Percentiles rank a stretch among this genome's conserved stretches.
Conservation (phyloP, 2,797 vertebrate species). For the Pelobates cultripes region DNA sequence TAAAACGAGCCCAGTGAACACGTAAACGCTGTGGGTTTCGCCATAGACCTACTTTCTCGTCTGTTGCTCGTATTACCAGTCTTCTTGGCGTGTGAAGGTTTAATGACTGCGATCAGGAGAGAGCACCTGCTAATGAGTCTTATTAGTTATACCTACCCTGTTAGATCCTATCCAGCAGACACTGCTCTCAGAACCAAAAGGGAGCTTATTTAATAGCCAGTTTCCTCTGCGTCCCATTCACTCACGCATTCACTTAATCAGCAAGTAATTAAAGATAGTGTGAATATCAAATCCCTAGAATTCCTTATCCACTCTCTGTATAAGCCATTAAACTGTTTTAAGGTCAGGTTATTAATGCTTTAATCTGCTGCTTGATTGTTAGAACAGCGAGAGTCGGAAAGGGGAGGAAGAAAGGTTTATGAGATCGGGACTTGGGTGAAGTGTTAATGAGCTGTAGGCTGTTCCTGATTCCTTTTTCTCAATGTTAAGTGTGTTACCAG, state of each 20-base stretch:
- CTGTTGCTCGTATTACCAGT: background rate
- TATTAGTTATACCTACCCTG: background rate
- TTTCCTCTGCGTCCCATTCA: slow-evolving; percentile 2
- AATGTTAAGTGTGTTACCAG: too few species aligned
- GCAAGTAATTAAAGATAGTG: slow-evolving; percentile 33
- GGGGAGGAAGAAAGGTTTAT: background rate
- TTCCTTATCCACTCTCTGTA: slow-evolving; percentile 12
- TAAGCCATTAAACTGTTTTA: slow-evolving; percentile 44
- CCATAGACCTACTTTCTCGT: background rate
- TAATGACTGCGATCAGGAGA: background rate
- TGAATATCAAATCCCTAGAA: slow-evolving; percentile 10
- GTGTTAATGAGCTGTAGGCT: too few species aligned
- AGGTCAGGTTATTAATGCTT: slow-evolving; percentile 30
- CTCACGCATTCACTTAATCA: slow-evolving; percentile 10
- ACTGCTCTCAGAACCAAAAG: background rate
- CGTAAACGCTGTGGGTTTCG: too few species aligned
- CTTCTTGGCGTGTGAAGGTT: background rate
- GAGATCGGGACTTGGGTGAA: too few species aligned
- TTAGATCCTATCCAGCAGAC: background rate
- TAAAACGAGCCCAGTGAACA: too few species aligned
- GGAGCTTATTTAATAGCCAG: slow-evolving; percentile 3
- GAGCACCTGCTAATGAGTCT: background rate
- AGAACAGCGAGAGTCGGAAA: background rate
- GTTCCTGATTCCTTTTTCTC: too few species aligned
- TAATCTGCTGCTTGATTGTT: slow-evolving; percentile 32